Percentiles rank a stretch among this genome's conserved stretches.
These are phyloP conservation scores for Epistrophella euchroma DNA, from an alignment of 2,888 invertebrate species.

Conservation along the genomic window DNA sequence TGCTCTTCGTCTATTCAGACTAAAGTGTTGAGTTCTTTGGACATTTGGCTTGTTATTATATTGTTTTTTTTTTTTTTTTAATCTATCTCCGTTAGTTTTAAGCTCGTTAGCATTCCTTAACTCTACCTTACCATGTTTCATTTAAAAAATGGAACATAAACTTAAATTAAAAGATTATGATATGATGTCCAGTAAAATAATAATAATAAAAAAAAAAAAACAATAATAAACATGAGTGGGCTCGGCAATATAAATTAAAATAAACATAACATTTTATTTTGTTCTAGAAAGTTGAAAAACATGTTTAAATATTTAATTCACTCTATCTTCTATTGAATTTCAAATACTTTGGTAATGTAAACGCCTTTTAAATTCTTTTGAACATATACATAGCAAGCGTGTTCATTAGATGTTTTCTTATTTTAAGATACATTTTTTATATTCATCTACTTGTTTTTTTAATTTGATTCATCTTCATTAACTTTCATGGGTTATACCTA, in stretches of 20 bases:
- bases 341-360: not conserved
- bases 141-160: not conserved
- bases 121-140: too few species aligned
- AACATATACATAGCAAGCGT: not conserved
- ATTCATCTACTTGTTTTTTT: not conserved
- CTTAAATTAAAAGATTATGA: not conserved
- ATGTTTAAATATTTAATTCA: conserved; percentile 1
- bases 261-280: conserved; percentile 1
- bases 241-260: conserved; percentile 6
- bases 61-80: too few species aligned
- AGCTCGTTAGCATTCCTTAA: too few species aligned
- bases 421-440: too few species aligned
- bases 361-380: conserved; percentile 1
- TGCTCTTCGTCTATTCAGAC: too few species aligned
- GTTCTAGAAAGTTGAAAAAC: conserved; percentile 30
- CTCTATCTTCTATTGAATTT: not conserved
- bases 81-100: too few species aligned
- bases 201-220: too few species aligned
- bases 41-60: too few species aligned
- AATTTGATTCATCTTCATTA: conserved; percentile 3
- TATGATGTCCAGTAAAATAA: too few species aligned
- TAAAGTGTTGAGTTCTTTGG: too few species aligned
- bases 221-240: not conserved
- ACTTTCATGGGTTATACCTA: not conserved
- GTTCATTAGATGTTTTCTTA: too few species aligned